Percentiles rank a stretch among this genome's conserved stretches.
Evolutionary conservation across 2,797 vertebrate genomes (phyloP).

Genomic region (Geotrypetes seraphini): DNA sequence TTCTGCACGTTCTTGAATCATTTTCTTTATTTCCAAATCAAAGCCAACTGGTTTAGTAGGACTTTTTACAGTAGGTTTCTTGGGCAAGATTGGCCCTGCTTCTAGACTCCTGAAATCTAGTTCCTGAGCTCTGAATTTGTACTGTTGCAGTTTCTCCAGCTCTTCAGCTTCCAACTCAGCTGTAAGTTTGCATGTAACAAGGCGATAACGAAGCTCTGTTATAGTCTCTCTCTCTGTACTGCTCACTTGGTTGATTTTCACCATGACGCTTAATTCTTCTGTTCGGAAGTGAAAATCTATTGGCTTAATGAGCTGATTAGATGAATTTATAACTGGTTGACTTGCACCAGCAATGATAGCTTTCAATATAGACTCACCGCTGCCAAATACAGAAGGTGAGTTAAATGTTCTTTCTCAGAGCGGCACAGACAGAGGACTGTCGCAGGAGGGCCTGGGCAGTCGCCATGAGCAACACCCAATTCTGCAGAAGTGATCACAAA

Average conservation of each 20-base stretch:
- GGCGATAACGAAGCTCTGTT: slow-evolving; percentile 61
- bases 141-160: slow-evolving; percentile 66
- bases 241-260: slow-evolving; percentile 29
- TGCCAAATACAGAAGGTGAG: slow-evolving; percentile 87
- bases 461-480: too few species aligned
- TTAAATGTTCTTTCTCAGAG: too few species aligned
- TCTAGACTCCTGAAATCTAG: slow-evolving; percentile 75
- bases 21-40: slow-evolving; percentile 76
- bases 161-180: slow-evolving; percentile 75
- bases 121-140: slow-evolving; percentile 79
- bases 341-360: too few species aligned
- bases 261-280: slow-evolving; percentile 53
- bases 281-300: slow-evolving; percentile 80
- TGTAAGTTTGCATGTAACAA: slow-evolving; percentile 59
- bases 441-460: too few species aligned
- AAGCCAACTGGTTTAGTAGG: slow-evolving; percentile 71
- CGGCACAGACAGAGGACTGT: too few species aligned
- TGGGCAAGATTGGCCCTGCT: slow-evolving; percentile 52
- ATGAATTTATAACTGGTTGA: slow-evolving; percentile 52
- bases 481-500: too few species aligned
- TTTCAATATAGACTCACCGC: slow-evolving; percentile 63
- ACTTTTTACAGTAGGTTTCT: slow-evolving; percentile 66
- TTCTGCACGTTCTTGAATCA: slow-evolving; percentile 70
- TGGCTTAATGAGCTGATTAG: slow-evolving; percentile 62
- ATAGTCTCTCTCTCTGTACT: slow-evolving; percentile 64